Evolutionary conservation across 2,888 invertebrate genomes (phyloP).

Genomic region (Phyto melanocephala): DNA sequence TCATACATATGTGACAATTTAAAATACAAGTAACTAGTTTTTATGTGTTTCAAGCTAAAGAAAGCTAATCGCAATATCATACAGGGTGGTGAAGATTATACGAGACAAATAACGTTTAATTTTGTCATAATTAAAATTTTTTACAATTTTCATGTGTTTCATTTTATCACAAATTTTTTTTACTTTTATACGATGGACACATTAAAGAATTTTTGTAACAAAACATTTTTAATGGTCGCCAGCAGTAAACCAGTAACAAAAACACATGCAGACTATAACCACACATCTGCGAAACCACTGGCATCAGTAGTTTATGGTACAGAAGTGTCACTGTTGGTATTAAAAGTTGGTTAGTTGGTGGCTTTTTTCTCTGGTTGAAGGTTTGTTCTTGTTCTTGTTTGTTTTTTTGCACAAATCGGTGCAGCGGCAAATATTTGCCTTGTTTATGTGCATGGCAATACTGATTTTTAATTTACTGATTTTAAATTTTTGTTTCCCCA

Average conservation of each 20-base stretch:
- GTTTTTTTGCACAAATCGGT: background rate
- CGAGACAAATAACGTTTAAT: too few relatives aligned
- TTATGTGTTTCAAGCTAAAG: background rate
- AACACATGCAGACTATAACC: background rate
- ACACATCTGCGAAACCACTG: slow-evolving; percentile 20
- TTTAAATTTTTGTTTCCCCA: background rate
- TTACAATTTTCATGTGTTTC: too few relatives aligned
- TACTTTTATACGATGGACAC: too few relatives aligned
- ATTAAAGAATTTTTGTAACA: too few relatives aligned
- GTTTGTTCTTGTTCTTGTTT: background rate
- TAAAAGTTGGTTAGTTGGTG: background rate
- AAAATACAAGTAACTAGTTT: background rate
- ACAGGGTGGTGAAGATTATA: too few relatives aligned
- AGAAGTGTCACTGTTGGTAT: slow-evolving; percentile 20
- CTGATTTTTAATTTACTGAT: slow-evolving; percentile 10
- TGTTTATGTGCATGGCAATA: slow-evolving; percentile 14
- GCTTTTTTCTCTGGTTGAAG: background rate
- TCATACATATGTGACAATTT: slow-evolving; percentile 29
- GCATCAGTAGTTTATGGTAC: slow-evolving; percentile 31
- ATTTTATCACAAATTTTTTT: too few relatives aligned
- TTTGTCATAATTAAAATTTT: too few relatives aligned
- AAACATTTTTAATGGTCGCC: background rate
- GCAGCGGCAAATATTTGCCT: slow-evolving; percentile 4
- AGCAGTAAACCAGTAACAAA: background rate
- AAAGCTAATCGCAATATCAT: too few relatives aligned